Evolutionary conservation across 2,888 invertebrate genomes (phyloP).

Genomic region (Thera britannica): DNA sequence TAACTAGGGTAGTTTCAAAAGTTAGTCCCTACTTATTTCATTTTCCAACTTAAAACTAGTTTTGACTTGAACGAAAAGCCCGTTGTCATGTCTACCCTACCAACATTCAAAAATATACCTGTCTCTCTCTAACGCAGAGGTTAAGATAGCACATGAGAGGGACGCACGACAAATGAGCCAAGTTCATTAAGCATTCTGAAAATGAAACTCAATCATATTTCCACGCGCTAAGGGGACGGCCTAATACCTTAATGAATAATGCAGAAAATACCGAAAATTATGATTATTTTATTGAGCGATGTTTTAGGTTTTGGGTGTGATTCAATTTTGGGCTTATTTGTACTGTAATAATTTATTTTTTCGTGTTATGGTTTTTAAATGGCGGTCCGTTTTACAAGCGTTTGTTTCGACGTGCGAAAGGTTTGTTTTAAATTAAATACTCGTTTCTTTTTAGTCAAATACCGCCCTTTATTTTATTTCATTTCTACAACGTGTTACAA

Average conservation of each 20-base stretch:
- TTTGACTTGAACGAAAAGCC: conserved; percentile 3
- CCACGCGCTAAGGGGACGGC: conserved; percentile 57
- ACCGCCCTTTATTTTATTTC: too few species aligned
- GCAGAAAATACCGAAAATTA: conserved; percentile 32
- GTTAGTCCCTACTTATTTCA: not conserved
- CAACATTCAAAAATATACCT: conserved; percentile 9
- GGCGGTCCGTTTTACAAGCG: not conserved
- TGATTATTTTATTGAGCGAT: conserved; percentile 38
- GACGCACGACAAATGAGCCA: conserved; percentile 54
- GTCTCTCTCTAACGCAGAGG: conserved; percentile 45
- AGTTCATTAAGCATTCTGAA: conserved; percentile 77
- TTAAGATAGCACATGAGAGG: conserved; percentile 11
- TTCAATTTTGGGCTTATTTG: conserved; percentile 27
- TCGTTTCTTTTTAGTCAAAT: not conserved
- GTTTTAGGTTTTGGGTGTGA: conserved; percentile 25
- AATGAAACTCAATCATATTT: conserved; percentile 76
- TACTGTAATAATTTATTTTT: conserved; percentile 21
- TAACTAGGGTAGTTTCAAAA: not conserved
- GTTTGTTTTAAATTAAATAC: not conserved
- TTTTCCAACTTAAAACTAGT: not conserved
- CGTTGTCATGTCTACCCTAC: conserved; percentile 10
- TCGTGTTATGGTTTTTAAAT: conserved; percentile 3
- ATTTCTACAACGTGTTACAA: too few species aligned
- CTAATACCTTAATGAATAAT: conserved; percentile 50
- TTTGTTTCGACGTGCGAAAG: not conserved